Base-by-base conservation (phyloP, 1,140 invertebrate genomes). In the Dendroctonus ponderosae region DNA sequence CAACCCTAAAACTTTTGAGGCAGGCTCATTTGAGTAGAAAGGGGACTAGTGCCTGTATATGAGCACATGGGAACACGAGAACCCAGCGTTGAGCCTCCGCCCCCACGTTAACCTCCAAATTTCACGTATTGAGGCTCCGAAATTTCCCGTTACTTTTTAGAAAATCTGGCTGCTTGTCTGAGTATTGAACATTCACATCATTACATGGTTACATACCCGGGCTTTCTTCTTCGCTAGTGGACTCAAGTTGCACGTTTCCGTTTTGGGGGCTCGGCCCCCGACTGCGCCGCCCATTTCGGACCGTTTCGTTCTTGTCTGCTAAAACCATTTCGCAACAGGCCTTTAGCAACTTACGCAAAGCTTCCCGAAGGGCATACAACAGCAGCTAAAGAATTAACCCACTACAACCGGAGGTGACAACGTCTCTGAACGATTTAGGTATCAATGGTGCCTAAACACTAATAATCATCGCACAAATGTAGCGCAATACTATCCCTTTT, bases 251-350 rank as follows among this genome's bases (percentile, higher is more conserved):
- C 74, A 84, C 85, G 80, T 91, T 89, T 69, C 88, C 90, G 84
- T 92, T 93, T 69, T 92, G 93, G 64, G 92, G 92, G 84, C 91
- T 94, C 75, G 91, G 90, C 76, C 91, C 92, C 76, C 91, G 85
- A 69, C 92, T 94, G 80, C 91, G 86, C 70, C 91, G 86, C 51
- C 92, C 92, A 80, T 94, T 94, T 75, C 91, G 83, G 68, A 89
- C 85, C 80, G 86, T 86, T 72, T 92, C 90, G 67, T 89, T 91
- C 82, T 90, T 89, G 78, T 94, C 92, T 8, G 91, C 90, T 78
- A 93, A 85, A 76, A 94, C 92, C 92, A 94, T 94, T 77, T 80
- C 48, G 7, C 37, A 50, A 15, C 1, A 5, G 44, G 12, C 42
- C 44, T 49, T 56, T 38, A 56, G 14, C 8, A 39, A 9, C 9